phyloP scores from a whole-genome alignment of 2,888 invertebrate species.

The Synergus itoensis region DNA sequence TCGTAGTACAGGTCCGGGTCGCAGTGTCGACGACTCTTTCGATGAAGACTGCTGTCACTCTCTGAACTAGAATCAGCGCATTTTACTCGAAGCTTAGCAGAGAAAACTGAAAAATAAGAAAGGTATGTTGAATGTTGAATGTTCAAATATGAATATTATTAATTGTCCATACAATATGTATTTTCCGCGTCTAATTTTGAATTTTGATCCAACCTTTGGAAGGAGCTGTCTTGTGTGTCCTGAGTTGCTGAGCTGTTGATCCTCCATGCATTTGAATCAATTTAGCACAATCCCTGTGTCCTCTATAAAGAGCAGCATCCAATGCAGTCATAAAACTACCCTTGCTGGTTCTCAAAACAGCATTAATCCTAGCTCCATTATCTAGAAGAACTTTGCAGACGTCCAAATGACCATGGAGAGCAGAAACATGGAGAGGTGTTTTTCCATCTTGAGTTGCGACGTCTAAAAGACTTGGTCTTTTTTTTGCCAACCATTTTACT shows the following conservation, averaged over 20 bases:
- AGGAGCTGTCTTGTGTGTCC: constrained; percentile 62
- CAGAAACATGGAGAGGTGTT: constrained; percentile 95
- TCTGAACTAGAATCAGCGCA: constrained; percentile 68
- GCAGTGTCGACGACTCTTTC: constrained; percentile 56
- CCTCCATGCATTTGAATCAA: constrained; percentile 95
- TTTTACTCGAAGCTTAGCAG: constrained; percentile 72
- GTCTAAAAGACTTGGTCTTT: constrained; percentile 90
- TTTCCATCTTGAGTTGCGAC: constrained; percentile 95
- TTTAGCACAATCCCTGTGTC: constrained; percentile 94
- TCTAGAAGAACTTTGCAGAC: constrained; percentile 93
- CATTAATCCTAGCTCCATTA: constrained; percentile 91
- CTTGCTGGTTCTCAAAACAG: constrained; percentile 89
- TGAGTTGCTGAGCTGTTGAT: constrained; percentile 82
- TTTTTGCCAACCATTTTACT: constrained; percentile 92
- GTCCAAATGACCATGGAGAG: constrained; percentile 95
- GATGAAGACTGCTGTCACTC: constrained; percentile 60
- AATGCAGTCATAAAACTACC: constrained; percentile 93
- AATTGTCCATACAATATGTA: no score
- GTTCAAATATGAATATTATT: no score
- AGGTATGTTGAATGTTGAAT: constrained; percentile 23
- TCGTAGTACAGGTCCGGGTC: constrained; percentile 71
- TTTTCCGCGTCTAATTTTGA: not conserved
- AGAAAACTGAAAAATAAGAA: constrained; percentile 63
- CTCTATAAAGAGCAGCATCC: constrained; percentile 93
- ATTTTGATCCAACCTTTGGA: constrained; percentile 65